Conservation (phyloP, 2,888 invertebrate species). For the Eupsilia transversa region DNA sequence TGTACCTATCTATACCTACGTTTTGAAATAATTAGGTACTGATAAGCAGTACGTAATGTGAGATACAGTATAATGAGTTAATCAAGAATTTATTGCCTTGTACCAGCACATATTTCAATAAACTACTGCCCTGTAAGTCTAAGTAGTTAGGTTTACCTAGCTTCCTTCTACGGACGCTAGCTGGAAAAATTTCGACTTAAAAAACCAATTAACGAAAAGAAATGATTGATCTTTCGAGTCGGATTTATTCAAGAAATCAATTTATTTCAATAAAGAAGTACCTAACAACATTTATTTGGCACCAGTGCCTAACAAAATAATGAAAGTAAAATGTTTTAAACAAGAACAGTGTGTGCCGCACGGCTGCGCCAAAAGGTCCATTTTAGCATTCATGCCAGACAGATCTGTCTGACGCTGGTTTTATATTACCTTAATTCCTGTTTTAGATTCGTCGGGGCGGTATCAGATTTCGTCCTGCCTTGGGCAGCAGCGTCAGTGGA, state of each 20-base stretch:
- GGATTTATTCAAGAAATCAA: background rate
- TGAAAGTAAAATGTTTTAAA: background rate
- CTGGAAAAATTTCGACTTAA: background rate
- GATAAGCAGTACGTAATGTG: slow-evolving; percentile 30
- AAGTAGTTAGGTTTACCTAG: too few relatives aligned
- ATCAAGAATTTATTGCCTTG: slow-evolving; percentile 22
- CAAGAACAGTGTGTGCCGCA: background rate
- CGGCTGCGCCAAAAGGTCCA: too few relatives aligned
- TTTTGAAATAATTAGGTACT: slow-evolving; percentile 4
- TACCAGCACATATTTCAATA: background rate
- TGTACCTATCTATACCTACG: too few relatives aligned
- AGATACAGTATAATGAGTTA: slow-evolving; percentile 23
- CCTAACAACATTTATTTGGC: background rate
- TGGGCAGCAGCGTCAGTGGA: slow-evolving; percentile 92
- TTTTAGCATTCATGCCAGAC: too few relatives aligned
- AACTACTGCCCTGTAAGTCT: background rate
- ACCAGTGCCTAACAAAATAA: background rate
- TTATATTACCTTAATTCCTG: background rate
- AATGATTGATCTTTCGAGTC: background rate
- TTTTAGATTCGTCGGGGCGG: slow-evolving; percentile 95
- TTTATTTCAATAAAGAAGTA: background rate
- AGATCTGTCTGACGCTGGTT: background rate
- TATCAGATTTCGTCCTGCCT: slow-evolving; percentile 96
- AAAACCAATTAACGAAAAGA: too few relatives aligned
- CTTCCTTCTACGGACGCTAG: background rate